Base-by-base conservation (phyloP, 30 jellyfish, hydroid and myxozoan species). In the Cassiopea andromeda region DNA sequence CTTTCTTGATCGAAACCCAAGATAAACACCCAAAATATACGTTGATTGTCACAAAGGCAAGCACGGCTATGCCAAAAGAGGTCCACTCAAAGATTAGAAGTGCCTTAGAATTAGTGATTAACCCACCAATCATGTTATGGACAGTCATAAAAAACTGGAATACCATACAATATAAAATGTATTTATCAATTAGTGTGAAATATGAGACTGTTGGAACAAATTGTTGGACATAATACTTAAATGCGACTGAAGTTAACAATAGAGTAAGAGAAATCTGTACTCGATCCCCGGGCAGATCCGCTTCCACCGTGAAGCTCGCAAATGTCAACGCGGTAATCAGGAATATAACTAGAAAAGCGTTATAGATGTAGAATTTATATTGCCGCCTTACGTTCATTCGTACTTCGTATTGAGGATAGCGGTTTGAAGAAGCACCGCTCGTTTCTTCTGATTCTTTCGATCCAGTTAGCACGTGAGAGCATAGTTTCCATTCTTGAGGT, bases 161-260 rank as follows among this genome's bases (percentile, higher is more conserved):
- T 1, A 81, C 77, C 96, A 89, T 80, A 50, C 92, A 61, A 19
- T 84, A 13, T 78, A 89, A 44, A 47, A 89, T 48, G 82, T 89
- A 82, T 44, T 73, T 74, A 50, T 75, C 96, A 2, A 89, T 18
- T 16, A 81, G 48, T 1, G 92, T 89, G 15, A 75, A 75, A 57
- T 80, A 80, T 50, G 96, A 81, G 38, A 81, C 92, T 16, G 83
- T 80, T 46, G 96, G 96, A 4, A 89, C 83, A 57, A 71, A 89
- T 46, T 80, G 88, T n/a, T 89, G 88, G 45, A 73, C 89, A 80
- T 71, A 71, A 81, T 80, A 89, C 77, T 89, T 89, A 84, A 89
- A 80, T 2, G 96, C 96, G 48, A 89, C 88, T n/a, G 92, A 80
- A 44, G 96, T 89, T 10, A 89, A 88, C 48, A 89, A 75, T 38